Evolutionary conservation across 2,888 invertebrate species (phyloP), one percentile per base, ranked within the genome.

Genomic region (Meganola albula): DNA sequence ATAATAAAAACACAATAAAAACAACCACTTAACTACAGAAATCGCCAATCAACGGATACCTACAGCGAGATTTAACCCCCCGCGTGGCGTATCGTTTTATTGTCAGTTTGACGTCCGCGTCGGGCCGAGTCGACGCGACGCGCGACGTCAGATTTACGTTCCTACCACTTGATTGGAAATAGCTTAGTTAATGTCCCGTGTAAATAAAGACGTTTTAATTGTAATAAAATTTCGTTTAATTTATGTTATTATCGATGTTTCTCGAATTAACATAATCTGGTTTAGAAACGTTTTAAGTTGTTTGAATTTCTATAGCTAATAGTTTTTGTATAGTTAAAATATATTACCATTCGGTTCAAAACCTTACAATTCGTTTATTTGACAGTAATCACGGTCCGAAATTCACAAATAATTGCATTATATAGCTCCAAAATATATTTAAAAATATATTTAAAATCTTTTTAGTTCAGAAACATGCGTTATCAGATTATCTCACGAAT

Each of bases 11-110:
- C 30, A 48, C 53, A 53, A 56, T 52, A 56, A 52, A 52, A 53
- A 53, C 35, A 35, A 40, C 44, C 38, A 53, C 40, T 44, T 40
- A 46, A 44, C 37, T 44, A 35, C 55, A 48, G 53, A 41, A 50
- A 55, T 53, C 49, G 52, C 47, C 52, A 51, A 57, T 58, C 61
- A 45, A 53, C 50, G 45, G 47, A 37, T 57, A 51, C 48, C 45
- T 58, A 56, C 53, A 46, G 56, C 44, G 66, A 56, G 61, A 41
- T 47, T 49, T 46, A 53, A 56, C 65, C 69, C 63, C 65, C 66
- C 44, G 57, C 39, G n/a, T 34, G 56, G 38, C 38, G 35, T 49
- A 54, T 56, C 53, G 55, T 58, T 52, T 52, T 52, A 52, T 52
- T 42, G 56, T 55, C 44, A 55, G 56, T 40, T 33, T 45, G 30